Percentiles rank a stretch among this genome's conserved stretches.
Conservation (phyloP, 1,140 invertebrate genomes). For the Holcopasites calliopsidis region DNA sequence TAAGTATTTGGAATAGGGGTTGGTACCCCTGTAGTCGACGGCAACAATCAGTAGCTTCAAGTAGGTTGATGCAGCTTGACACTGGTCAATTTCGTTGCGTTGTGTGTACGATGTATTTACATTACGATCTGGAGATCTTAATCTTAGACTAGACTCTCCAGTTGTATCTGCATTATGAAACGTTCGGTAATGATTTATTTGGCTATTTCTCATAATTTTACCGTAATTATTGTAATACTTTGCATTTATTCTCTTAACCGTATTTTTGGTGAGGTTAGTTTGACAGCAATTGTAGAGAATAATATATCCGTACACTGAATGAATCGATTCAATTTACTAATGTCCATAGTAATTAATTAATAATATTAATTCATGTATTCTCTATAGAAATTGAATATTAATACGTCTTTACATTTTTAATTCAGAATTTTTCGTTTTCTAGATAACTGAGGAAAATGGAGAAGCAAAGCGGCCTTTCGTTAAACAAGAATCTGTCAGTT, state of each 20-base stretch:
- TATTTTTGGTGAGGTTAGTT: slow-evolving; percentile 43
- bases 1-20: slow-evolving; percentile 10
- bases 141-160: slow-evolving; percentile 5
- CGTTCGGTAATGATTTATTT: slow-evolving; percentile 54
- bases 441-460: slow-evolving; percentile 67
- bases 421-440: slow-evolving; percentile 45
- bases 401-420: slow-evolving; percentile 26
- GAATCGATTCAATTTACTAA: background rate
- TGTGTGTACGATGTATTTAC: slow-evolving; percentile 56
- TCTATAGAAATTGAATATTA: background rate
- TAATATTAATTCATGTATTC: background rate
- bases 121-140: slow-evolving; percentile 29
- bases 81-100: background rate
- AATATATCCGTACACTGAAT: slow-evolving; percentile 12
- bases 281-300: background rate
- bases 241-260: background rate
- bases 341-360: background rate
- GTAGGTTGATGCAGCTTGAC: background rate
- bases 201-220: background rate
- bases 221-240: background rate
- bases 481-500: slow-evolving; percentile 66
- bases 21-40: slow-evolving; percentile 29
- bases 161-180: slow-evolving; percentile 58
- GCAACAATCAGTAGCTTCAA: background rate
- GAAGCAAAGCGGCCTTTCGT: slow-evolving; percentile 65